Evolutionary conservation across 2,888 invertebrate genomes (phyloP).

Genomic region (Limulus polyphemus): DNA sequence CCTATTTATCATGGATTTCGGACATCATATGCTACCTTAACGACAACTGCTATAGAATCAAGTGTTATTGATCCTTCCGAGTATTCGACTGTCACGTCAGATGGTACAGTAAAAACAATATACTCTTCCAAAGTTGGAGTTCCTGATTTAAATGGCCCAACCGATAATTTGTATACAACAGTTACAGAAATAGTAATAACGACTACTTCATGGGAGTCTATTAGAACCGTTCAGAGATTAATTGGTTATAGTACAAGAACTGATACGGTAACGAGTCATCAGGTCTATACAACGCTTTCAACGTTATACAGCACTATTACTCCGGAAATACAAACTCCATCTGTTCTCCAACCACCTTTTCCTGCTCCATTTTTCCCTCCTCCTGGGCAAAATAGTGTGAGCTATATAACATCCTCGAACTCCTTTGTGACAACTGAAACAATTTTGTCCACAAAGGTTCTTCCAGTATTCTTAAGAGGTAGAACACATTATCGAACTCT

Average conservation of each 20-base stretch:
- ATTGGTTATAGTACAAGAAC: constrained; percentile 28
- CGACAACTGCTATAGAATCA: constrained; percentile 27
- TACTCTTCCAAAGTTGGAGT: constrained; percentile 21
- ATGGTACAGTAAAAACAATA: constrained; percentile 23
- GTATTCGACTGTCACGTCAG: constrained; percentile 22
- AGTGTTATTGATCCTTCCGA: constrained; percentile 25
- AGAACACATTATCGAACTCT: constrained; percentile 26
- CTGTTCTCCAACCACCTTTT: constrained; percentile 21
- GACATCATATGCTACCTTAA: constrained; percentile 28
- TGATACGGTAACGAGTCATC: constrained; percentile 26
- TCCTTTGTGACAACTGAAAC: constrained; percentile 24
- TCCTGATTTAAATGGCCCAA: constrained; percentile 18
- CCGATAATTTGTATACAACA: constrained; percentile 22
- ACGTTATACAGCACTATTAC: constrained; percentile 21
- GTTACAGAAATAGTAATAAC: constrained; percentile 27
- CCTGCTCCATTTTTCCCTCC: constrained; percentile 19
- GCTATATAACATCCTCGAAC: constrained; percentile 19
- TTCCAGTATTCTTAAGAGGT: constrained; percentile 25
- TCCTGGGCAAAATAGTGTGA: constrained; percentile 12
- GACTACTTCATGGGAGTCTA: constrained; percentile 24
- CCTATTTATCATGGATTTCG: constrained; percentile 29
- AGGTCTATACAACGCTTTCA: constrained; percentile 26
- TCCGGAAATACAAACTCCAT: constrained; percentile 18
- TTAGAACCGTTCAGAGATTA: constrained; percentile 27
- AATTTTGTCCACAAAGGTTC: constrained; percentile 24